Evolutionary conservation across 1,140 invertebrate genomes (phyloP).

Genomic region (Caligus rogercresseyi): DNA sequence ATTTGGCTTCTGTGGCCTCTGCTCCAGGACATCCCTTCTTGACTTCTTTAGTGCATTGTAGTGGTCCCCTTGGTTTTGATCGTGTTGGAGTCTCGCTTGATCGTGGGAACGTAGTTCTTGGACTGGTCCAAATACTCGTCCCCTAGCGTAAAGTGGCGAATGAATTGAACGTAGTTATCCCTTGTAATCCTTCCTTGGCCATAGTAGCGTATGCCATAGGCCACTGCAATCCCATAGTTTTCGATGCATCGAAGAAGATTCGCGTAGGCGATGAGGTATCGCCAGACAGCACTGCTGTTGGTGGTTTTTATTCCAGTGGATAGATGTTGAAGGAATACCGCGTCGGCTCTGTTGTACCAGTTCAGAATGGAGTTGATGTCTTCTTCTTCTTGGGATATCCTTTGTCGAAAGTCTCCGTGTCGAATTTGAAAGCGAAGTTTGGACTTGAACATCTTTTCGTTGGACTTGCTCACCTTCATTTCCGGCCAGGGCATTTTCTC

Average conservation of each 20-base stretch:
- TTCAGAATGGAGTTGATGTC: conserved; percentile 2
- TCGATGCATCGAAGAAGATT: neutral
- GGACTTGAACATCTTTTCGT: conserved; percentile 1
- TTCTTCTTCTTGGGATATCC: conserved; percentile 3
- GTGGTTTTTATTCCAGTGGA: neutral
- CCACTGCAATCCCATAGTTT: neutral
- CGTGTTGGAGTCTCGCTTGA: neutral
- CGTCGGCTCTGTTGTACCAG: neutral
- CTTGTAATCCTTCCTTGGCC: conserved; percentile 5
- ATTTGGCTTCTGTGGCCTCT: neutral
- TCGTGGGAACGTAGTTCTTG: neutral
- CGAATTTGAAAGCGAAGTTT: conserved; percentile 5
- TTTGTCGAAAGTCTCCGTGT: conserved; percentile 6
- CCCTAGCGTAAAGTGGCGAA: neutral
- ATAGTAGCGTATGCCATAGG: conserved; percentile 1
- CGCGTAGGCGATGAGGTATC: neutral
- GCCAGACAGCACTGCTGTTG: conserved; percentile 3
- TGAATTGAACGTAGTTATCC: conserved; percentile 4
- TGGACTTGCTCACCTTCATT: neutral
- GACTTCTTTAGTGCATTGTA: neutral
- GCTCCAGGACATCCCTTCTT: neutral
- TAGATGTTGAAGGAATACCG: neutral
- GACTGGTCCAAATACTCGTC: neutral
- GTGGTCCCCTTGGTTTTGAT: neutral
- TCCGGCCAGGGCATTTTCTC: conserved; percentile 10